phyloP scores from a whole-genome alignment of 2,888 invertebrate genomes.

The Mythimna impura region DNA sequence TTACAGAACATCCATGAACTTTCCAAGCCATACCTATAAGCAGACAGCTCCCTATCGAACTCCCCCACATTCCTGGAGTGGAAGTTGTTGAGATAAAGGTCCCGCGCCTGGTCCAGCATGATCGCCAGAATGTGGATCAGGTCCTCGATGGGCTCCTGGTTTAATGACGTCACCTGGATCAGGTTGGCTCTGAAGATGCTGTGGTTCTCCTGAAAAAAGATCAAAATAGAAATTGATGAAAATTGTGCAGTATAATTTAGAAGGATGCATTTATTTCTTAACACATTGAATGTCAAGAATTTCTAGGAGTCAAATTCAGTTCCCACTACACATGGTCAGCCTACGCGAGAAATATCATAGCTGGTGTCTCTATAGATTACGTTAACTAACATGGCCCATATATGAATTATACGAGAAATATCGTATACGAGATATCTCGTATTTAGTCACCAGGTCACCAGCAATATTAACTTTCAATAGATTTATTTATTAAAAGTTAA shows the following conservation, averaged over 20 bases:
- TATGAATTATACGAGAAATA: too few relatives aligned
- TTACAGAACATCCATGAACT: background rate
- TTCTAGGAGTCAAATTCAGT: too few relatives aligned
- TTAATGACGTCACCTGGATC: constrained; percentile 78
- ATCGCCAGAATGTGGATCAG: constrained; percentile 91
- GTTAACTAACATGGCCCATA: too few relatives aligned
- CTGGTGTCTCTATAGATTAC: too few relatives aligned
- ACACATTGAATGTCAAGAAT: too few relatives aligned
- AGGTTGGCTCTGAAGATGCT: constrained; percentile 82
- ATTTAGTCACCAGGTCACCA: too few relatives aligned
- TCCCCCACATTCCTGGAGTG: constrained; percentile 71
- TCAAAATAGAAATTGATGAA: background rate
- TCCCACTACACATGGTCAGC: too few relatives aligned
- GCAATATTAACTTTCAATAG: too few relatives aligned
- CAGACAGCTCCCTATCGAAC: constrained; percentile 78
- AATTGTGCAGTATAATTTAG: background rate
- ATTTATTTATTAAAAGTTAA: too few relatives aligned
- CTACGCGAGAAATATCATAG: too few relatives aligned
- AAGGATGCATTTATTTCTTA: too few relatives aligned
- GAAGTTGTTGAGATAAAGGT: constrained; percentile 86
- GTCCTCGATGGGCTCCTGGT: constrained; percentile 90
- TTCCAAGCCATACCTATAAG: constrained; percentile 75
- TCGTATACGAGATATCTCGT: too few relatives aligned
- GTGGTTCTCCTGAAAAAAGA: constrained; percentile 78
- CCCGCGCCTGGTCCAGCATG: constrained; percentile 92